Conservation (phyloP, 2,888 invertebrate species). For the Folsomia candida region DNA sequence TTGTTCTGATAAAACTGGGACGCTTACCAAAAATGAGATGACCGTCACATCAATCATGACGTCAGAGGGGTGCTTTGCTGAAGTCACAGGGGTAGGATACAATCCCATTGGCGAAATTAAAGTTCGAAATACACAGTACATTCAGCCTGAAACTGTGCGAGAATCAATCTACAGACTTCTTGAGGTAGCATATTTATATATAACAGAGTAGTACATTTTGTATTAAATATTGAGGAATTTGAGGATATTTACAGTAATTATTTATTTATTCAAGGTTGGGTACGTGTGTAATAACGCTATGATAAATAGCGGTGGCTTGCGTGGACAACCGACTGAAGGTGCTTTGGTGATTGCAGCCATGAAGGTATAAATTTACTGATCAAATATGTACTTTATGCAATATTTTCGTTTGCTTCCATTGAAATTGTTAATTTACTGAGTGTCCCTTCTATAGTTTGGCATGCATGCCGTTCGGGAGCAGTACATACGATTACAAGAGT, state of each 20-base stretch:
- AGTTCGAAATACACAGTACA: constrained; percentile 71
- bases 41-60: constrained; percentile 93
- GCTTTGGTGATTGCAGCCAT: constrained; percentile 87
- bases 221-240: constrained; percentile 9
- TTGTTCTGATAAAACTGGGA: constrained; percentile 98
- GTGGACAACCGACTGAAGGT: constrained; percentile 97
- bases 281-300: constrained; percentile 93
- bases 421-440: not conserved
- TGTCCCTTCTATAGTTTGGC: constrained; percentile 62
- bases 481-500: constrained; percentile 84
- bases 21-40: constrained; percentile 98
- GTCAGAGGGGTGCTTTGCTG: constrained; percentile 86
- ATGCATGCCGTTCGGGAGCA: constrained; percentile 77
- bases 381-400: constrained; percentile 1
- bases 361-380: constrained; percentile 61
- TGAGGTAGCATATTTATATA: too few relatives aligned
- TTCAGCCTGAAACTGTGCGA: constrained; percentile 65
- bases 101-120: constrained; percentile 81
- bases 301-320: constrained; percentile 76
- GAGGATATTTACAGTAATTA: not conserved
- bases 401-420: not conserved
- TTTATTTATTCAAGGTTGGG: constrained; percentile 62
- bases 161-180: constrained; percentile 74
- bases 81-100: constrained; percentile 87
- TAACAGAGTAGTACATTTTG: too few relatives aligned